Evolutionary conservation across 2,797 vertebrate species (phyloP).

Genomic region (Danio albolineatus): DNA sequence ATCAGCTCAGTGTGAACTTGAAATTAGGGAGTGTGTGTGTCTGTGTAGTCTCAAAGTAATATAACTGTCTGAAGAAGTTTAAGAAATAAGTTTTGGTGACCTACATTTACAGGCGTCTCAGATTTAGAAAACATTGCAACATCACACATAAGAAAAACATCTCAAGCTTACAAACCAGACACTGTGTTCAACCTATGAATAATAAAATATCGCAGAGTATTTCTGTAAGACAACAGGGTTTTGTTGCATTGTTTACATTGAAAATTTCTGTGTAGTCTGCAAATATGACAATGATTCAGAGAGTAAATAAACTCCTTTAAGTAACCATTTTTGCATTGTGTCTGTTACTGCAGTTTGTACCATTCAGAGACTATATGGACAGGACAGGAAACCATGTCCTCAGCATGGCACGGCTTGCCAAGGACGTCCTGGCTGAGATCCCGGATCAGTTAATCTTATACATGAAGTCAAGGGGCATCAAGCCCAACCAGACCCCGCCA

Average conservation of each 20-base stretch:
- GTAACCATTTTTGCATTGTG: conserved; percentile 14
- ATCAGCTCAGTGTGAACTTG: too few relatives aligned
- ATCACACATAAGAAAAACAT: conserved; percentile 19
- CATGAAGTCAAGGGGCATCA: conserved; percentile 94
- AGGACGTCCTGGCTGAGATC: conserved; percentile 96
- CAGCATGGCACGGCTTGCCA: conserved; percentile 95
- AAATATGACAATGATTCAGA: neutral
- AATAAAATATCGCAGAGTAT: neutral
- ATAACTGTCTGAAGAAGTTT: conserved; percentile 8
- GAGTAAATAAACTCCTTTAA: neutral
- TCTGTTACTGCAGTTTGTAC: conserved; percentile 86
- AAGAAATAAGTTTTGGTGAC: conserved; percentile 13
- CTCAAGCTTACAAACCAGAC: neutral
- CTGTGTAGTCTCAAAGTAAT: neutral
- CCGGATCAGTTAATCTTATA: conserved; percentile 96
- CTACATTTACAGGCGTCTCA: conserved; percentile 28
- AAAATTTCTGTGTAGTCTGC: neutral
- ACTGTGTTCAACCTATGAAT: neutral
- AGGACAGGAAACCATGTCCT: conserved; percentile 90
- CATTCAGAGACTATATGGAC: conserved; percentile 94
- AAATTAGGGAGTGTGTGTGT: neutral
- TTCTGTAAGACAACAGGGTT: neutral
- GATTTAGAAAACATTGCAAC: conserved; percentile 17
- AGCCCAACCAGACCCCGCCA: conserved; percentile 79
- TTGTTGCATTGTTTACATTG: conserved; percentile 5